Conservation (phyloP, 2,113 vertebrate species). For the Trematocara variabile region DNA sequence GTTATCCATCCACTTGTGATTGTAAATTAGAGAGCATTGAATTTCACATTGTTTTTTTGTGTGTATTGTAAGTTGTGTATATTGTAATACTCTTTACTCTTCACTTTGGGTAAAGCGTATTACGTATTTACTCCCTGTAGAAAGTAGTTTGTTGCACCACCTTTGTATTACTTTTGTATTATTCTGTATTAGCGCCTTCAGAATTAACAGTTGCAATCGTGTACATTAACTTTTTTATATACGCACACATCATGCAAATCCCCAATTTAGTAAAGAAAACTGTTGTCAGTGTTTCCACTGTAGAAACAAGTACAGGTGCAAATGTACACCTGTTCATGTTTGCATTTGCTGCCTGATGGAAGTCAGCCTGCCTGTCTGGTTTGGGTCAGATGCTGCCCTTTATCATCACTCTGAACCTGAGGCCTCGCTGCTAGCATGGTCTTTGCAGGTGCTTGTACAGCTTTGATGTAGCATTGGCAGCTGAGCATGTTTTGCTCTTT, state of each 20-base stretch:
- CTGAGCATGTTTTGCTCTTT: not conserved
- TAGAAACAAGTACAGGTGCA: not conserved
- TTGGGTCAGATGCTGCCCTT: not conserved
- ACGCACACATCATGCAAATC: not conserved
- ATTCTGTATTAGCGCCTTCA: not conserved
- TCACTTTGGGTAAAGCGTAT: not conserved
- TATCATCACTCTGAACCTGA: not conserved
- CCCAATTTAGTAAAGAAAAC: not conserved
- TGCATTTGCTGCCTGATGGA: not conserved
- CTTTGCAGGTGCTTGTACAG: not conserved
- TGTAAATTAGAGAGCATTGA: not conserved
- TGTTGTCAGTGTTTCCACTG: not conserved
- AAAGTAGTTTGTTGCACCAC: not conserved
- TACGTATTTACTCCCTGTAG: not conserved
- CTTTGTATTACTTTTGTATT: not conserved
- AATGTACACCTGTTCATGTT: not conserved
- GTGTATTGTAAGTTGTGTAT: not conserved
- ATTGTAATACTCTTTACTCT: not conserved
- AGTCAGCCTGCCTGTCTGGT: not conserved
- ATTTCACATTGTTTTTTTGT: not conserved
- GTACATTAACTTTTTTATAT: not conserved
- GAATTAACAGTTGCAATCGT: not conserved
- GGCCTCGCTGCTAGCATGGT: not conserved
- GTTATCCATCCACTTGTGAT: not conserved
- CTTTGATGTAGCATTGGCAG: not conserved